These are phyloP conservation scores for Ferdinandea cuprea DNA, from an alignment of 2,888 invertebrate genomes.

Conservation along the genomic window DNA sequence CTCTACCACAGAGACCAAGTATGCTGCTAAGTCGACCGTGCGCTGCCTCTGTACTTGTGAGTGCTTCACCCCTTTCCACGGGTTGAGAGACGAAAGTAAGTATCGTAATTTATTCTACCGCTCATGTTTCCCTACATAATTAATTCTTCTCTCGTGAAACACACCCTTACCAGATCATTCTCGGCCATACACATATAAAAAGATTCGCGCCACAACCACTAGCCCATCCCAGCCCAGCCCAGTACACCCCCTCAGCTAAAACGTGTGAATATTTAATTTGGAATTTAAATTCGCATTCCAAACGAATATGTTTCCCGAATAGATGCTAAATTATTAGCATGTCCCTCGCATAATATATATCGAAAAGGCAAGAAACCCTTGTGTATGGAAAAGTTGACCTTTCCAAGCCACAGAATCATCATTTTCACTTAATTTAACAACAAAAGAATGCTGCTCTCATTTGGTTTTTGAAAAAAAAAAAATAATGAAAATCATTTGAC, in stretches of 20 bases:
- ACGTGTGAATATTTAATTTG: conserved; percentile 64
- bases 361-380: conserved; percentile 1
- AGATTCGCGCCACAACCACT: conserved; percentile 2
- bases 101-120: conserved; percentile 60
- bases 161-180: conserved; percentile 26
- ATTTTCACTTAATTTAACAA: conserved; percentile 51
- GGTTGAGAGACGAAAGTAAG: no score
- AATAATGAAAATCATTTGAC: conserved; percentile 1
- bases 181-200: not conserved
- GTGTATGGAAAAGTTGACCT: conserved; percentile 33
- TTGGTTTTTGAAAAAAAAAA: conserved; percentile 2
- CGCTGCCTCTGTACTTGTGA: not conserved
- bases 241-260: no score
- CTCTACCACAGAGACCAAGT: conserved; percentile 34
- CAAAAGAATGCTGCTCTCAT: not conserved
- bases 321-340: conserved; percentile 59
- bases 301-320: conserved; percentile 50
- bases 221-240: conserved; percentile 9
- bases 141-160: conserved; percentile 48
- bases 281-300: conserved; percentile 55
- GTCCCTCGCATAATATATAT: conserved; percentile 18
- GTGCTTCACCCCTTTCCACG: not conserved
- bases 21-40: conserved; percentile 15
- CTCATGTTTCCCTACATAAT: conserved; percentile 61
- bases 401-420: conserved; percentile 23